Percentiles rank a stretch among this genome's conserved stretches.
These are phyloP conservation scores for Pogoniulus pusillus DNA, from an alignment of 2,797 vertebrate genomes.

Conservation along the genomic window DNA sequence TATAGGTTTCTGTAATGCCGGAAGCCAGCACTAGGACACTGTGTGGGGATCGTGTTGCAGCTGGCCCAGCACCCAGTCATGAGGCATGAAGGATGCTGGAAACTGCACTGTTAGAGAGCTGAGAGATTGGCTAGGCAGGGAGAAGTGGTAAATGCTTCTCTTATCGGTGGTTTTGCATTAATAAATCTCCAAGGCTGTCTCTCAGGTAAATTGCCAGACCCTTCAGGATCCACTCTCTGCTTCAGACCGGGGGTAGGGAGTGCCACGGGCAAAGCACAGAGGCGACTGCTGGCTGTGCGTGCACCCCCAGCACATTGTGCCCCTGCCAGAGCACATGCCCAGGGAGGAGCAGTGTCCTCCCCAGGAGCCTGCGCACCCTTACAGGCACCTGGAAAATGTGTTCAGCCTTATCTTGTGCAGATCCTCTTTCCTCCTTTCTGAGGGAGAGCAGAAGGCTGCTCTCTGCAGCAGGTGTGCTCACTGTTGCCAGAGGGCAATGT, in stretches of 20 bases:
- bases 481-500: not conserved
- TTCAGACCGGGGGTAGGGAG: not conserved
- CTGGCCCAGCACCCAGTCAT: not conserved
- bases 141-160: not conserved
- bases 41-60: not conserved
- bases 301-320: accelerated
- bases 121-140: not conserved
- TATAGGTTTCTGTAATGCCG: not conserved
- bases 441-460: not conserved
- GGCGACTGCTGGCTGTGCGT: not conserved
- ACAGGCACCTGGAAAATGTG: not conserved
- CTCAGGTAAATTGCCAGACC: not conserved
- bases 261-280: not conserved
- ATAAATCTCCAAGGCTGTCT: not conserved
- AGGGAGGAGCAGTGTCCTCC: accelerated
- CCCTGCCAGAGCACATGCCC: not conserved
- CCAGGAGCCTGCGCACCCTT: not conserved
- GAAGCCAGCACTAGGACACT: not conserved
- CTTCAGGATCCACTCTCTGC: not conserved
- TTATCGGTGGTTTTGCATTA: not conserved
- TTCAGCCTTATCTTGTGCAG: not conserved
- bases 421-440: not conserved
- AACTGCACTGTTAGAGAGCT: not conserved
- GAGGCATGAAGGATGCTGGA: not conserved
- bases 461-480: not conserved